Evolutionary conservation across 2,113 vertebrate species (phyloP), one percentile per base, ranked within the genome.

Genomic region (Myanophis thanlyinensis): DNA sequence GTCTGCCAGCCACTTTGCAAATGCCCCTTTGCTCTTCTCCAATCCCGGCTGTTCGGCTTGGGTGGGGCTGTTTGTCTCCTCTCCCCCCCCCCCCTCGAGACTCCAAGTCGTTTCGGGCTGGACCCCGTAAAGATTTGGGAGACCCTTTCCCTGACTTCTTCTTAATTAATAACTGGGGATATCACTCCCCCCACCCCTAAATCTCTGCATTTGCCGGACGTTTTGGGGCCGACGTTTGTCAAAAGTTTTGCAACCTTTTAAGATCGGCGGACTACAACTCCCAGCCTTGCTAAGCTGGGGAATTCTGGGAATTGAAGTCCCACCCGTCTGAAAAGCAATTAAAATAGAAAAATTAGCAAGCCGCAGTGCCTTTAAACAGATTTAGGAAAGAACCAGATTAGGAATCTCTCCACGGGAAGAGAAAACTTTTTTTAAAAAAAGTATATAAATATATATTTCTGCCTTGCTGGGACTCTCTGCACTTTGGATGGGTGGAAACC

Each of bases 1-100:
- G 3, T 11, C 1, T 1, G 47, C n/a, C 0, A 0, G 6, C 8
- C 48, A 1, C 0, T 6, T 1, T 0, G 8, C 40, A 47, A 47
- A 85, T 2, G 23, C n/a, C 56, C 35, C 22, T 27, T 49, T 30
- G 48, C 89, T 88, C n/a, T 10, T 27, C 2, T 18, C 11, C 11
- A 1, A 4, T 35, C 5, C 3, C n/a, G 0, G 44, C 23, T 7
- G 1, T 51, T 20, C 4, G 0, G 27, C 47, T 49, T 27, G 27
- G 25, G n/a, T 49, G 48, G 85, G 47, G 47, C 86, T 18, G 30
- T 35, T 51, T 51, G 48, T 87, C 27, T 11, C 11, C 7, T 9
- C 5, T 44, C 10, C 8, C 7, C 18, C 40, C 10, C 56, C 27
- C 18, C n/a, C 48, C 56, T 27, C 1, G 7, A 0, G 53, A n/a